These are phyloP conservation scores for Pemphigus obesinymphae DNA, from an alignment of 1,140 invertebrate species.

Conservation along the genomic window DNA sequence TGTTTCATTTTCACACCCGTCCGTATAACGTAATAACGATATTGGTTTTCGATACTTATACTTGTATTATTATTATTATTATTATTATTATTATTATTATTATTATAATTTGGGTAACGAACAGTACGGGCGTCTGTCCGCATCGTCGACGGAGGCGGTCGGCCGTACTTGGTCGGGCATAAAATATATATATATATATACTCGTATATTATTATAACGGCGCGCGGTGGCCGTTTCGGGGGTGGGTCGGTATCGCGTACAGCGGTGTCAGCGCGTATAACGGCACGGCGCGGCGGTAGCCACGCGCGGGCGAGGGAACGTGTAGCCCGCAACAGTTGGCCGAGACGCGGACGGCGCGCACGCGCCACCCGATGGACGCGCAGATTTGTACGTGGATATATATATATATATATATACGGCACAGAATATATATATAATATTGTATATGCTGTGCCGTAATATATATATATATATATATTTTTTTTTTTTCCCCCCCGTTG, in stretches of 20 bases:
- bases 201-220: no score
- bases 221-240: background rate
- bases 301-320: background rate
- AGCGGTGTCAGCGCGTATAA: background rate
- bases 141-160: no score
- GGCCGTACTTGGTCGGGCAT: no score
- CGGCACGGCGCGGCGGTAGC: background rate
- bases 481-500: background rate
- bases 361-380: background rate
- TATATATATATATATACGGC: background rate
- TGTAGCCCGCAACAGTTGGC: slow-evolving; percentile 9
- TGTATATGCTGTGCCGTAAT: background rate
- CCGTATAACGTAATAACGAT: no score
- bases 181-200: no score
- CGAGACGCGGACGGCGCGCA: background rate
- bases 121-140: no score
- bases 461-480: background rate
- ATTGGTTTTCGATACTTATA: no score
- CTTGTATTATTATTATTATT: no score
- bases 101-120: no score
- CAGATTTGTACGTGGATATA: background rate
- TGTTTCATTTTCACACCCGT: no score
- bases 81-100: no score
- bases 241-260: no score
- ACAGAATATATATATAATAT: background rate